A percentile compares a stretch with the other conserved stretches of the same genome.
Evolutionary conservation across 2,113 vertebrate genomes (phyloP).

Genomic region (rat (Rattus norvegicus)): DNA sequence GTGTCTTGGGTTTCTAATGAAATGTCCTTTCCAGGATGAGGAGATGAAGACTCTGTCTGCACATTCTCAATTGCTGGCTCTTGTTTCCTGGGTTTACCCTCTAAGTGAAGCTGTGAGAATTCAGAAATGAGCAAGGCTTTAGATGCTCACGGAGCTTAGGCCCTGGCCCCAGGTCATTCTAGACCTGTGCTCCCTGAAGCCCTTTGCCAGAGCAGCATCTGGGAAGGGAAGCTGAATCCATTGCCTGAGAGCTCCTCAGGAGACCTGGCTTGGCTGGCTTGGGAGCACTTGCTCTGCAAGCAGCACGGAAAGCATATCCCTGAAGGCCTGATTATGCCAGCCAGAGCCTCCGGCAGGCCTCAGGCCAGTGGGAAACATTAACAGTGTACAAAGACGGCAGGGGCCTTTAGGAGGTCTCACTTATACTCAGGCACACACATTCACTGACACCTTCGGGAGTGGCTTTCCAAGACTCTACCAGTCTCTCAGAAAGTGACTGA

Average conservation of each 20-base stretch:
- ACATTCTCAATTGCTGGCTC: not conserved
- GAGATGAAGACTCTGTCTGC: not conserved
- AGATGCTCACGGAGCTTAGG: not conserved
- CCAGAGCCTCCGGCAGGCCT: not conserved
- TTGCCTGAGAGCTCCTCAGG: not conserved
- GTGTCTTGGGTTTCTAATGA: not conserved
- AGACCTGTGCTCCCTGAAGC: not conserved
- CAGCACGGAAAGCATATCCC: too few relatives aligned
- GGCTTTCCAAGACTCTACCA: not conserved
- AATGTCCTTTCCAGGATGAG: not conserved
- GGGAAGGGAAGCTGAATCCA: not conserved
- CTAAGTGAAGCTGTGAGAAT: not conserved
- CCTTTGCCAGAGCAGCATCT: not conserved
- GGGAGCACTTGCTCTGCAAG: not conserved
- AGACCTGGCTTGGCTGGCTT: not conserved
- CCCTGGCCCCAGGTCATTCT: too few relatives aligned
- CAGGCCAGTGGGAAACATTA: not conserved
- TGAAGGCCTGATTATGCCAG: not conserved
- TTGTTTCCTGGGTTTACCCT: not conserved
- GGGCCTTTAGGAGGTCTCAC: not conserved
- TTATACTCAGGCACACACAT: not conserved
- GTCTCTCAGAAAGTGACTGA: not conserved
- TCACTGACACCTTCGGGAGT: not conserved
- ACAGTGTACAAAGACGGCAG: rapidly evolving
- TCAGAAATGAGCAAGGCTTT: not conserved